A percentile compares a stretch with the other conserved stretches of the same genome.
Evolutionary conservation across 2,113 vertebrate genomes (phyloP).

Genomic region (Pedionomus torquatus): DNA sequence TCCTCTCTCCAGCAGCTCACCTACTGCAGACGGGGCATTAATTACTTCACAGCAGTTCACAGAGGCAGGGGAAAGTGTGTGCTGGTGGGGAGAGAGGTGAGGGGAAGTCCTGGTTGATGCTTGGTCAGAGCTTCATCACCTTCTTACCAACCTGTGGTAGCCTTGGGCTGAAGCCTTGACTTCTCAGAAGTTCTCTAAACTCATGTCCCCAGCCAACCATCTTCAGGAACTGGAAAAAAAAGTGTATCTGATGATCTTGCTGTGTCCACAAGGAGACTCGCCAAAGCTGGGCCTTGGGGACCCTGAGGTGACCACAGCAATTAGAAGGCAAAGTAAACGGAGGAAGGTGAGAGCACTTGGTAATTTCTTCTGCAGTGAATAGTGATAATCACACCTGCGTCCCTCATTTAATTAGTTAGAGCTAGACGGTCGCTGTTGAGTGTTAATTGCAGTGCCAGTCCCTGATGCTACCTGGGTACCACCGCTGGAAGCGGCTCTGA

Average conservation of each 20-base stretch:
- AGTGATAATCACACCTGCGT: not conserved
- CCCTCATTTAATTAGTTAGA: not conserved
- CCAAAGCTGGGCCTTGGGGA: not conserved
- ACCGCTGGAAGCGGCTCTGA: accelerated
- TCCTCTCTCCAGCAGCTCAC: not conserved
- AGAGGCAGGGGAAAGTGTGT: no score
- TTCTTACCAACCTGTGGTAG: not conserved
- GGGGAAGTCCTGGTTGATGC: not conserved
- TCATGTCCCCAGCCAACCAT: accelerated
- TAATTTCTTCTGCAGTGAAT: not conserved
- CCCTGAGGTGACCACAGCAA: not conserved
- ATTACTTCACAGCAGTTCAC: accelerated
- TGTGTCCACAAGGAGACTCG: accelerated
- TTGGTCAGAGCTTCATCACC: not conserved
- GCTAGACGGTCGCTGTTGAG: not conserved
- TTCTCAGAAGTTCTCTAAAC: not conserved
- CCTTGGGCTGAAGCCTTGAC: not conserved
- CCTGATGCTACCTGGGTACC: not conserved
- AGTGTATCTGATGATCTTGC: not conserved
- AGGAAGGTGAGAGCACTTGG: not conserved
- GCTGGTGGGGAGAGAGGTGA: not conserved
- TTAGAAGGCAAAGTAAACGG: not conserved
- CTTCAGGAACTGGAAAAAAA: not conserved
- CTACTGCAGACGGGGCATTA: accelerated
- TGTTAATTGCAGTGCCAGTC: not conserved